Percentiles rank a stretch among this genome's conserved stretches.
Conservation (phyloP, 2,888 invertebrate species). For the Xanthia togata region DNA sequence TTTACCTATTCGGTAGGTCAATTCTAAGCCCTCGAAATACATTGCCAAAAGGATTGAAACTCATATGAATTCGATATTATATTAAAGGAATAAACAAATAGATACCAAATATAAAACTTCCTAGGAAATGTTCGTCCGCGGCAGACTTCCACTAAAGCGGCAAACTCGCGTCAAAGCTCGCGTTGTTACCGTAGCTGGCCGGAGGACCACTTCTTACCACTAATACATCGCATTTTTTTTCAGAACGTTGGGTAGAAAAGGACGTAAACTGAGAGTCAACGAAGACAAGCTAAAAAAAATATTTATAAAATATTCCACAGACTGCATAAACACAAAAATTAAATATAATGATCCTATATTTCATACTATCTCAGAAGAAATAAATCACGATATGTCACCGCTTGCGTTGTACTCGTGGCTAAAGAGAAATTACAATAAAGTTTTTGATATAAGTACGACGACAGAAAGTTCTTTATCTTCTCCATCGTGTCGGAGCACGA, state of each 20-base stretch:
- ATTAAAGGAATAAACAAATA: slow-evolving; percentile 50
- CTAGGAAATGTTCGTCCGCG: slow-evolving; percentile 44
- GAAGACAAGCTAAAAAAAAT: slow-evolving; percentile 36
- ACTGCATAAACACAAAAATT: slow-evolving; percentile 41
- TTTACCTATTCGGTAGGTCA: slow-evolving; percentile 45
- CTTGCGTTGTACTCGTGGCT: slow-evolving; percentile 35
- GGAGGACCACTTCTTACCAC: slow-evolving; percentile 46
- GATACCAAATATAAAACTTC: slow-evolving; percentile 48
- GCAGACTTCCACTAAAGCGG: slow-evolving; percentile 48
- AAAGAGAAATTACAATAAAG: slow-evolving; percentile 36
- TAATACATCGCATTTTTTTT: slow-evolving; percentile 45
- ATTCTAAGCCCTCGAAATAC: slow-evolving; percentile 45
- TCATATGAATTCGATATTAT: slow-evolving; percentile 50
- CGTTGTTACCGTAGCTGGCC: slow-evolving; percentile 46
- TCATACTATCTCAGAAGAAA: slow-evolving; percentile 37
- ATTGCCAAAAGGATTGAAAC: slow-evolving; percentile 42
- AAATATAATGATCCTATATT: slow-evolving; percentile 48
- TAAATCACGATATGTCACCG: slow-evolving; percentile 37
- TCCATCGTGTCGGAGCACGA: slow-evolving; percentile 39
- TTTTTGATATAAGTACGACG: slow-evolving; percentile 30
- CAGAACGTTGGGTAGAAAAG: slow-evolving; percentile 43
- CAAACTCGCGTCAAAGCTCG: slow-evolving; percentile 47
- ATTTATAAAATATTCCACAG: slow-evolving; percentile 36
- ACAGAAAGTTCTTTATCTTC: slow-evolving; percentile 41
- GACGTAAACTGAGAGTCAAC: slow-evolving; percentile 42